Conservation (phyloP, 2,888 invertebrate genomes). For the Vesta saturnalis region DNA sequence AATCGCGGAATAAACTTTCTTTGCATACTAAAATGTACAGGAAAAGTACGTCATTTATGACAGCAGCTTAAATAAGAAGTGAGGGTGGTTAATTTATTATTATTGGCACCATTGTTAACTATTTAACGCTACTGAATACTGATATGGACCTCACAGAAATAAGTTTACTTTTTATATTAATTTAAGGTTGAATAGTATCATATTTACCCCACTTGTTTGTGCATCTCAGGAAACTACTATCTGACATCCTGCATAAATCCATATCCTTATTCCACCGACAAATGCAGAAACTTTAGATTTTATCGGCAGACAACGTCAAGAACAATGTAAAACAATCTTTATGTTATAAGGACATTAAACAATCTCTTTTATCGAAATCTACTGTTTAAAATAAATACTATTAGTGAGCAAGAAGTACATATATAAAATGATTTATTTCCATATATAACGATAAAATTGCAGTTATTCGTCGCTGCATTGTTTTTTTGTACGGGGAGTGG, state of each 20-base stretch:
- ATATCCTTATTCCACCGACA: constrained; percentile 18
- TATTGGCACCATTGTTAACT: constrained; percentile 62
- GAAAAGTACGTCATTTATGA: constrained; percentile 56
- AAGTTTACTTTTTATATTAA: constrained; percentile 34
- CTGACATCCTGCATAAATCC: constrained; percentile 30
- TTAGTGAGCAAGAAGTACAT: too few species aligned
- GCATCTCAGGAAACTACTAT: constrained; percentile 29
- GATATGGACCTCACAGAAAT: constrained; percentile 58
- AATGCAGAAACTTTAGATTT: constrained; percentile 4
- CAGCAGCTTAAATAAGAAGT: constrained; percentile 49
- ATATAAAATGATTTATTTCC: too few species aligned
- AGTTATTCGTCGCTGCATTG: too few species aligned
- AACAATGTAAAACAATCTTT: constrained; percentile 10
- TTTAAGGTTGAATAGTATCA: constrained; percentile 32
- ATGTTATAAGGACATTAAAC: constrained; percentile 21
- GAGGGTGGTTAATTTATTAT: constrained; percentile 62
- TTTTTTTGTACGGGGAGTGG: too few species aligned
- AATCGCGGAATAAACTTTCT: constrained; percentile 51
- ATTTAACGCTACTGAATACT: constrained; percentile 56
- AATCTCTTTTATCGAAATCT: not conserved
- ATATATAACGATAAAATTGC: too few species aligned
- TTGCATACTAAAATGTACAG: constrained; percentile 49
- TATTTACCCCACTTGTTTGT: constrained; percentile 33
- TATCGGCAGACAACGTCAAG: constrained; percentile 6
- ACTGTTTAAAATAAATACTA: not conserved